These are phyloP conservation scores for Chelonus formosanus DNA, from an alignment of 2,888 invertebrate genomes.

Conservation along the genomic window DNA sequence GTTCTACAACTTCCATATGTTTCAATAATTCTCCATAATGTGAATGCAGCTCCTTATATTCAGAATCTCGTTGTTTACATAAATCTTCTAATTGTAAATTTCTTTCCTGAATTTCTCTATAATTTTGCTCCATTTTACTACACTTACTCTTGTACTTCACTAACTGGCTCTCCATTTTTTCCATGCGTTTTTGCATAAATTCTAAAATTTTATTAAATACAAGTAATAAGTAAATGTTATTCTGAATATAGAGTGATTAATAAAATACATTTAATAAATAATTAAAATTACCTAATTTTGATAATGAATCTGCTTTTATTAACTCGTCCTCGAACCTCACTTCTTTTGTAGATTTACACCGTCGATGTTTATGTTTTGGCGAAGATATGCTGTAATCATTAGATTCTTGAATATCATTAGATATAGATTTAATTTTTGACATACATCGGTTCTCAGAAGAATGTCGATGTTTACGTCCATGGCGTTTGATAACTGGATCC, in stretches of 20 bases:
- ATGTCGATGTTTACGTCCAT: conserved; percentile 47
- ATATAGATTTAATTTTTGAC: conserved; percentile 36
- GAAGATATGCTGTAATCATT: conserved; percentile 37
- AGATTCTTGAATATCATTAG: conserved; percentile 31
- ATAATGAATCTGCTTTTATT: background rate
- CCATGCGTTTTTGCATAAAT: conserved; percentile 41
- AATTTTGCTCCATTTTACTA: conserved; percentile 50
- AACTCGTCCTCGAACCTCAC: conserved; percentile 48
- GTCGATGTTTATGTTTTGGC: conserved; percentile 44
- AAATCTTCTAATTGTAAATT: conserved; percentile 42
- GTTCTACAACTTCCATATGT: conserved; percentile 47
- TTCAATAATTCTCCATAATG: conserved; percentile 48
- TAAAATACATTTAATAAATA: too few species aligned
- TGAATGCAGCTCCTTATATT: conserved; percentile 46
- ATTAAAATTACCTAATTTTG: too few species aligned
- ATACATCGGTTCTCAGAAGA: conserved; percentile 41
- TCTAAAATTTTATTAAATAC: conserved; percentile 32
- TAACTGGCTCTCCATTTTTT: conserved; percentile 47
- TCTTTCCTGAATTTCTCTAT: conserved; percentile 43
- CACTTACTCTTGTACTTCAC: conserved; percentile 48
- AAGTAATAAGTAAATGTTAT: background rate
- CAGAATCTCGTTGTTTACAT: conserved; percentile 48
- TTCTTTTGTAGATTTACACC: conserved; percentile 45
- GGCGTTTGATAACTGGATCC: conserved; percentile 42
- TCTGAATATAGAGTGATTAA: too few species aligned